Percentiles rank a stretch among this genome's conserved stretches.
Evolutionary conservation across 2,113 vertebrate species (phyloP).

Genomic region (Pangasianodon hypophthalmus): DNA sequence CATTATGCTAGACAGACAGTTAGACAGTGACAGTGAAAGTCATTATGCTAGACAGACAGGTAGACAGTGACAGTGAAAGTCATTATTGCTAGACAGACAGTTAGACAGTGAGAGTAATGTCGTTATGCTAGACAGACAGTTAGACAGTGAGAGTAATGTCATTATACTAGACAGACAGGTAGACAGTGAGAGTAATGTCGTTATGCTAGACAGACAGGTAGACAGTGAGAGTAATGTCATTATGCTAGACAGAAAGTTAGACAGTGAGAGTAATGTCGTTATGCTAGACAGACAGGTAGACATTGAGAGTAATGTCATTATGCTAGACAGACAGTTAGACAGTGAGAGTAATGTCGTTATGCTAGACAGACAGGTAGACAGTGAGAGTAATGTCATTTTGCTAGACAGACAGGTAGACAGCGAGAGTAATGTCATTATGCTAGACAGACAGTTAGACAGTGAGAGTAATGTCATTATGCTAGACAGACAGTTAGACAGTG

Average conservation of each 20-base stretch:
- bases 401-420: neutral
- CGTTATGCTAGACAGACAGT: neutral
- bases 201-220: neutral
- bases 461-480: neutral
- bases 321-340: neutral
- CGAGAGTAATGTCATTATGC: neutral
- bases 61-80: slow-evolving; percentile 18
- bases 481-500: neutral
- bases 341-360: neutral
- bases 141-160: slow-evolving; percentile 14
- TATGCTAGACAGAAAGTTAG: neutral
- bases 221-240: slow-evolving; percentile 17
- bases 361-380: neutral
- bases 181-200: neutral
- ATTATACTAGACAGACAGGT: neutral
- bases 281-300: neutral
- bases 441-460: neutral
- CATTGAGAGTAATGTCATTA: slow-evolving; percentile 15
- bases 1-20: neutral
- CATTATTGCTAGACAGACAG: neutral
- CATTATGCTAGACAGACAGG: neutral
- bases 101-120: neutral
- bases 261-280: neutral
- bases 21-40: neutral
- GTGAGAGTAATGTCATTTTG: neutral